Evolutionary conservation across 2,113 vertebrate genomes (phyloP).

Genomic region (Glaucidium brasilianum): DNA sequence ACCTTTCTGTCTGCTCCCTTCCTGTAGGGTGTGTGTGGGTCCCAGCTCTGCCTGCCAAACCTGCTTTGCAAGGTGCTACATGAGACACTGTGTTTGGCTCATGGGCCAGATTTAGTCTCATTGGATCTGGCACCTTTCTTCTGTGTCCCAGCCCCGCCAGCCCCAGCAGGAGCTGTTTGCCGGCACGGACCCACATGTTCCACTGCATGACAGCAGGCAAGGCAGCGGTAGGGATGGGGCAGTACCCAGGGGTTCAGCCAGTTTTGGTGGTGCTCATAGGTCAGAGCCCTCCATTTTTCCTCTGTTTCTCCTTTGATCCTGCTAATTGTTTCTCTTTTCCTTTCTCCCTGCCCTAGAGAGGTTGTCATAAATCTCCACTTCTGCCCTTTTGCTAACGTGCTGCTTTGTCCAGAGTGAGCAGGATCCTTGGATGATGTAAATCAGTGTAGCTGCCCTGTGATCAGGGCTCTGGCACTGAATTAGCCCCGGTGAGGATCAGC

Average conservation of each 20-base stretch:
- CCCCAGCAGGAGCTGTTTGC: not conserved
- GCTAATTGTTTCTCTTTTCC: not conserved
- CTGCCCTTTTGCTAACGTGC: not conserved
- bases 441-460: not conserved
- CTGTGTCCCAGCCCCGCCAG: not conserved
- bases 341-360: not conserved
- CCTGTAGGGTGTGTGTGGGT: not conserved
- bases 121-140: not conserved
- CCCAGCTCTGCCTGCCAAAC: not conserved
- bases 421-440: not conserved
- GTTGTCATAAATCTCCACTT: not conserved
- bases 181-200: not conserved
- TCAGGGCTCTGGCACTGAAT: not conserved
- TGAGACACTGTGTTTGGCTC: not conserved
- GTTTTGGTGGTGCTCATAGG: not conserved
- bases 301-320: not conserved
- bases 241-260: not conserved
- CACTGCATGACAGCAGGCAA: not conserved
- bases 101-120: rapidly evolving
- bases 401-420: not conserved
- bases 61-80: not conserved
- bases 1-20: not conserved
- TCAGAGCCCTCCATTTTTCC: not conserved
- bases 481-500: not conserved
- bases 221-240: not conserved